Conservation (phyloP, 2,797 vertebrate species). For the Microctenopoma stevenorrisi region DNA sequence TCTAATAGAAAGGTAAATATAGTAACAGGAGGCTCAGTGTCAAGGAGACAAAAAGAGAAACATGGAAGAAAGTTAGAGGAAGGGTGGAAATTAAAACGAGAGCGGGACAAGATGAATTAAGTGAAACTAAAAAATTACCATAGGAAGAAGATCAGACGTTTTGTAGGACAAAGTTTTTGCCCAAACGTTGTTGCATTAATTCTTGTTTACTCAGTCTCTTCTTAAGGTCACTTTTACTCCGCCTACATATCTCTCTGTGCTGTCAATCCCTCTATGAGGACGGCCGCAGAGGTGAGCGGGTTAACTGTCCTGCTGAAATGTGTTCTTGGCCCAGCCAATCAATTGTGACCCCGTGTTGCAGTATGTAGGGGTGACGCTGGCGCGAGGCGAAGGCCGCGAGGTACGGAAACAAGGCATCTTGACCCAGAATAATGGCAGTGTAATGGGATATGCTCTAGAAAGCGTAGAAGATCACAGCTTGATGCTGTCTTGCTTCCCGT, state of each 20-base stretch:
- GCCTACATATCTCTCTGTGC: constrained; percentile 14
- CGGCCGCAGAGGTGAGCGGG: constrained; percentile 36
- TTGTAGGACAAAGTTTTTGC: not conserved
- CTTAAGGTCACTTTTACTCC: constrained; percentile 31
- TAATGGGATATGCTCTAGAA: constrained; percentile 64
- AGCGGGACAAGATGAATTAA: not conserved
- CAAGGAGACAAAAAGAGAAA: constrained; percentile 28
- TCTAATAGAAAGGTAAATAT: constrained; percentile 55
- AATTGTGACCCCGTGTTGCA: constrained; percentile 49
- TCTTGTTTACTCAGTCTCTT: constrained; percentile 16
- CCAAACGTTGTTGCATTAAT: constrained; percentile 9
- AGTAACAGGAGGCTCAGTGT: constrained; percentile 25
- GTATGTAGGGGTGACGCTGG: constrained; percentile 28
- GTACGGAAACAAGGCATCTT: constrained; percentile 44
- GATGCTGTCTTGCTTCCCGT: constrained; percentile 41
- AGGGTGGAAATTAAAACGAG: constrained; percentile 34
- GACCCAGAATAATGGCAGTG: constrained; percentile 55
- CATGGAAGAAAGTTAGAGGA: constrained; percentile 10
- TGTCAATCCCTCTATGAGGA: constrained; percentile 45
- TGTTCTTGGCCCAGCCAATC: constrained; percentile 60
- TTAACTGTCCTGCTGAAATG: constrained; percentile 58
- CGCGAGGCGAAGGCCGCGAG: constrained; percentile 14
- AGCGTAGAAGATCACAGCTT: constrained; percentile 40
- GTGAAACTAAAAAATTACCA: not conserved
- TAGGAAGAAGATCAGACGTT: not conserved